Evolutionary conservation across 2,113 vertebrate species (phyloP).

Genomic region (Columba janthina): DNA sequence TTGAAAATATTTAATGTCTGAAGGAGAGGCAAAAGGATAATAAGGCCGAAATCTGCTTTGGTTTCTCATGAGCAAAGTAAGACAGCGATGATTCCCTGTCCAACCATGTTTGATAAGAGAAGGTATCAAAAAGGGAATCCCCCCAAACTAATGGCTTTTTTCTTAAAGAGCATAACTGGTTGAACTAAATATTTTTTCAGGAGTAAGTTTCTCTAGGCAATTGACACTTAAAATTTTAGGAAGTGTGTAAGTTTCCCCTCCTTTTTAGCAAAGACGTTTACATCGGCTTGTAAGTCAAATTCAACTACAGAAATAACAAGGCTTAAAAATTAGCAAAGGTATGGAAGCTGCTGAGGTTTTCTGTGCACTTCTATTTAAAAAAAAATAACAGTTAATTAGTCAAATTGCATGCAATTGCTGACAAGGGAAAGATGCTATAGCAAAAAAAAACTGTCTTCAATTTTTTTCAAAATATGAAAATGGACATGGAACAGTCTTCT

Average conservation of each 20-base stretch:
- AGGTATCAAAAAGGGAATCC: not conserved
- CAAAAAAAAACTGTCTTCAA: not conserved
- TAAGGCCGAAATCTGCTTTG: not conserved
- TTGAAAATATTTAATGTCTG: not conserved
- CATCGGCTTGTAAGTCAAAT: not conserved
- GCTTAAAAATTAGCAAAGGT: not conserved
- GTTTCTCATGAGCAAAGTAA: not conserved
- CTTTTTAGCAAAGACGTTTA: not conserved
- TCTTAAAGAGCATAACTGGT: not conserved
- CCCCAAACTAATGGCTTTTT: fast-evolving
- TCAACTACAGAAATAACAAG: not conserved
- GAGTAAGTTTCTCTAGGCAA: not conserved
- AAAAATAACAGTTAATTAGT: not conserved
- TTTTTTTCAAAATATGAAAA: not conserved
- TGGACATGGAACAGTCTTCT: not conserved
- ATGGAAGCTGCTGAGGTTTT: not conserved
- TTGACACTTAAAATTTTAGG: not conserved
- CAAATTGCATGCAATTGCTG: not conserved
- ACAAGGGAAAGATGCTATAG: not conserved
- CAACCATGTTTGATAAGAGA: not conserved
- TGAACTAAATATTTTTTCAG: not conserved
- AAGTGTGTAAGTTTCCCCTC: not conserved
- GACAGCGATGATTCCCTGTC: not conserved
- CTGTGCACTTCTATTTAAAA: not conserved
- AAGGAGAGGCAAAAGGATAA: not conserved